A percentile compares a stretch with the other conserved stretches of the same genome.
Conservation (phyloP, 2,797 vertebrate species). For the Microcaecilia unicolor region DNA sequence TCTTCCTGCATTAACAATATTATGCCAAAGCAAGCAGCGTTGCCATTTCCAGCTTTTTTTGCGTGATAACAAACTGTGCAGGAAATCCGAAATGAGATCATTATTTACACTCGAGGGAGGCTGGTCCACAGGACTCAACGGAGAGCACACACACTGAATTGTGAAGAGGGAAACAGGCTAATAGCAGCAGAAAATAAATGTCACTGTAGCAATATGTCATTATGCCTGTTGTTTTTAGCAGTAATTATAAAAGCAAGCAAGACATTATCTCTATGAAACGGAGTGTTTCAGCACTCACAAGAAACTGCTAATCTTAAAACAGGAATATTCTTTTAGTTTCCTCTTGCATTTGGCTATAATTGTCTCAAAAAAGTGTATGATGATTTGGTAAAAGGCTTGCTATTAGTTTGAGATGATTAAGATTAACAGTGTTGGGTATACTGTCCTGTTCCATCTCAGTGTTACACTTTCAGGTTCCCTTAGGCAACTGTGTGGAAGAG, state of each 20-base stretch:
- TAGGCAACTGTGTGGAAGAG: fast-evolving
- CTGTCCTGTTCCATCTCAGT: not conserved
- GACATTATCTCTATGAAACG: no score
- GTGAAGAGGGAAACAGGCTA: no score
- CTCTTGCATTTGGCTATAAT: not conserved
- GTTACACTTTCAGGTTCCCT: not conserved
- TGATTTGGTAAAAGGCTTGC: not conserved
- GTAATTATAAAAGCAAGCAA: no score
- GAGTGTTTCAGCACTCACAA: not conserved
- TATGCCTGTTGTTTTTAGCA: not conserved
- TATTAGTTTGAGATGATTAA: not conserved
- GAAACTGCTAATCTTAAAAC: not conserved
- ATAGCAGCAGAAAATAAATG: no score
- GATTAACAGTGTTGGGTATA: fast-evolving
- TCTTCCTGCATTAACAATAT: not conserved
- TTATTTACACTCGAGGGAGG: not conserved
- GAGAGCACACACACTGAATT: no score
- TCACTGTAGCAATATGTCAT: no score
- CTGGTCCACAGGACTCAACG: no score
- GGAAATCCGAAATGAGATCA: not conserved
- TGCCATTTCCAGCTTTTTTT: not conserved
- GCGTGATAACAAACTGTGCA: slow-evolving; percentile 4
- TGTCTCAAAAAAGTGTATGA: not conserved
- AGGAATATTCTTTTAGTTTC: not conserved
- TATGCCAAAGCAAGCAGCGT: not conserved